Base-by-base conservation (phyloP, 2,888 invertebrate genomes). In the Noctua janthe region DNA sequence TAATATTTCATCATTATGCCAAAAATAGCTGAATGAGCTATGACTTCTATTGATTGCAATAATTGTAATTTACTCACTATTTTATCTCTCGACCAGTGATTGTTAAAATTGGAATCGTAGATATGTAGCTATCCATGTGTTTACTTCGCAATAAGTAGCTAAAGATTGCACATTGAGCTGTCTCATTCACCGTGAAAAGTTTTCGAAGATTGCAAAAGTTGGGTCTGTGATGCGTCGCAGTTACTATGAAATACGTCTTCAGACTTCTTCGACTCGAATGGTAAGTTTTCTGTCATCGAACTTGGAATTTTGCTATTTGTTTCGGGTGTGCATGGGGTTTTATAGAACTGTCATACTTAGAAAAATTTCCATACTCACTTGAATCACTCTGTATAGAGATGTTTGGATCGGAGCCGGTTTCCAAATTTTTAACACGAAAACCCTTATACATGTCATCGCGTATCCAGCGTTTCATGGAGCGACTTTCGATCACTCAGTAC, bases 251-350 rank as follows among this genome's bases (percentile, higher is more conserved):
- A 84, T 80, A 79, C 81, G 81, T 87, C 89, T 85, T 90, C 90
- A 86, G 84, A 75, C 79, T 89, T 88, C 89, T 84, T 86, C 89
- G 79, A 88, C 76, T 85, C 80, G 64, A 87, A 90, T 92, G 95
- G 95, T 95, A 94, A 95, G 95, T 95, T 92, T 88, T 89, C 85
- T 87, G 85, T 87, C 90, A 91, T 93, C 91, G 93, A 91, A 90
- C 74, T 86, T 89, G 90, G 92, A 91, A 90, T 90, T 91, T 91
- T 92, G 86, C 84, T 91, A 90, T 87, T 90, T 87, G 91, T 92
- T 91, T 91, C 91, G 91, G 91, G 91, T 87, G 89, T 94, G 94
- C 94, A 94, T 93, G 94, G 93, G 92, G 92, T 86, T 88, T 88
- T 90, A 90, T 87, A 87, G 87, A 84, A 82, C 81, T 86, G 85